These are phyloP conservation scores for Urechis unicinctus DNA, from an alignment of 2,888 invertebrate species.

Conservation along the genomic window DNA sequence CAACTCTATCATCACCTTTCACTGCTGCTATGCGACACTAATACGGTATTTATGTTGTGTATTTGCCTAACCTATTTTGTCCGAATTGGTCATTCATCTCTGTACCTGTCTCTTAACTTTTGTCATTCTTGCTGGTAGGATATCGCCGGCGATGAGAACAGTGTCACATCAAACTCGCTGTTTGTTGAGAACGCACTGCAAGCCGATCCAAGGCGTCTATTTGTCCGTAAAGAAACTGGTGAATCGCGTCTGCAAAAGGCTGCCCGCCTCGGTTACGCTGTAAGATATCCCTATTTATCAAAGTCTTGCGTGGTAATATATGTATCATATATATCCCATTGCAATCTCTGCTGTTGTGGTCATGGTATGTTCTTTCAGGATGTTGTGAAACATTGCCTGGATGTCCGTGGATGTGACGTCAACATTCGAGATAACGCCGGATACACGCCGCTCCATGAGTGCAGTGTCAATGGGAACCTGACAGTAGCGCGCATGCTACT, in stretches of 20 bases:
- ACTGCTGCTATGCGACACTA: no score
- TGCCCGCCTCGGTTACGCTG: conserved; percentile 79
- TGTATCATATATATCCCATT: no score
- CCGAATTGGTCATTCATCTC: no score
- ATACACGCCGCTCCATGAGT: conserved; percentile 82
- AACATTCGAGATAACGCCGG: conserved; percentile 83
- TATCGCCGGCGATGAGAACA: no score
- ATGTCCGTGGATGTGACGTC: conserved; percentile 79
- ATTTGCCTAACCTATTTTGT: no score
- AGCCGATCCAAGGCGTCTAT: conserved; percentile 10
- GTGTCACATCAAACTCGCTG: neutral
- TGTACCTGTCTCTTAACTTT: no score
- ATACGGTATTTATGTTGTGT: no score
- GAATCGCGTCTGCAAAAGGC: conserved; percentile 89
- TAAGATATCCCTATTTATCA: conserved; percentile 58
- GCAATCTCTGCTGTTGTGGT: no score
- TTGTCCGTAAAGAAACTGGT: conserved; percentile 84
- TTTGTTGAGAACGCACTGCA: neutral
- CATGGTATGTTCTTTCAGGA: no score
- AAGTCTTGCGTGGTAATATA: no score
- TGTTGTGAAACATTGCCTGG: conserved; percentile 82
- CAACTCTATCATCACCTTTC: no score
- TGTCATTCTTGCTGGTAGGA: no score
- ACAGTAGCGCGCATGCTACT: conserved; percentile 78
- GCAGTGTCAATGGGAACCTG: conserved; percentile 80